Conservation (phyloP, 2,888 invertebrate genomes). For the Subacronicta megacephala region DNA sequence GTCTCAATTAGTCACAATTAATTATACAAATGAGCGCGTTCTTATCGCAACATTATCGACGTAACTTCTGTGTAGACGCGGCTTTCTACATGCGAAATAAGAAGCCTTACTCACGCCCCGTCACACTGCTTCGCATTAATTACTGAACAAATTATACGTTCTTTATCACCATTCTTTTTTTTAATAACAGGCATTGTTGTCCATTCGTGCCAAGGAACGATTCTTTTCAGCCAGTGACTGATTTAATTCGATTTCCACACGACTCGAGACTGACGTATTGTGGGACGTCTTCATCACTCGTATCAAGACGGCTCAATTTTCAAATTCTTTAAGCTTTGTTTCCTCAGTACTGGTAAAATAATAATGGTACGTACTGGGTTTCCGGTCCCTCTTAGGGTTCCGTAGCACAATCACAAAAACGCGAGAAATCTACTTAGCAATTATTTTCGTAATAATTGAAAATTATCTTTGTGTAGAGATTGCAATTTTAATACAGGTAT, state of each 20-base stretch:
- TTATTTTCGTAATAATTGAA: background rate
- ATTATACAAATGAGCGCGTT: slow-evolving; percentile 76
- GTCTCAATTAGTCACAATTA: slow-evolving; percentile 83
- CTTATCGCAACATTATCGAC: slow-evolving; percentile 77
- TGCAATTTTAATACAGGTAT: no score
- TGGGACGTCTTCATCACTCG: slow-evolving; percentile 76
- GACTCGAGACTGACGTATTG: slow-evolving; percentile 73
- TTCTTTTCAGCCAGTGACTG: slow-evolving; percentile 85
- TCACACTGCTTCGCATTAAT: slow-evolving; percentile 83
- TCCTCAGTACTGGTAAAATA: slow-evolving; percentile 28
- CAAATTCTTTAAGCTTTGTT: slow-evolving; percentile 55
- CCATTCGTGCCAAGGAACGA: slow-evolving; percentile 86
- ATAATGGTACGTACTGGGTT: slow-evolving; percentile 18
- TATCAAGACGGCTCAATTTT: slow-evolving; percentile 69
- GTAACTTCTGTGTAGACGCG: slow-evolving; percentile 73
- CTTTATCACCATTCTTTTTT: slow-evolving; percentile 84
- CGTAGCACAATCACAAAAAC: background rate
- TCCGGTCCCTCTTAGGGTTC: slow-evolving; percentile 30
- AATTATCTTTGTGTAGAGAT: background rate
- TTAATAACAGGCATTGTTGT: slow-evolving; percentile 88
- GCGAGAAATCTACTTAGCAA: no score
- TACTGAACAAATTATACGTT: slow-evolving; percentile 85
- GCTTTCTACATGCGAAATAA: slow-evolving; percentile 81
- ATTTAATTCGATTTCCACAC: slow-evolving; percentile 85
- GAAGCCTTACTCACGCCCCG: slow-evolving; percentile 84